Evolutionary conservation across 2,113 vertebrate species (phyloP).

Genomic region (Antechinus stuartii): DNA sequence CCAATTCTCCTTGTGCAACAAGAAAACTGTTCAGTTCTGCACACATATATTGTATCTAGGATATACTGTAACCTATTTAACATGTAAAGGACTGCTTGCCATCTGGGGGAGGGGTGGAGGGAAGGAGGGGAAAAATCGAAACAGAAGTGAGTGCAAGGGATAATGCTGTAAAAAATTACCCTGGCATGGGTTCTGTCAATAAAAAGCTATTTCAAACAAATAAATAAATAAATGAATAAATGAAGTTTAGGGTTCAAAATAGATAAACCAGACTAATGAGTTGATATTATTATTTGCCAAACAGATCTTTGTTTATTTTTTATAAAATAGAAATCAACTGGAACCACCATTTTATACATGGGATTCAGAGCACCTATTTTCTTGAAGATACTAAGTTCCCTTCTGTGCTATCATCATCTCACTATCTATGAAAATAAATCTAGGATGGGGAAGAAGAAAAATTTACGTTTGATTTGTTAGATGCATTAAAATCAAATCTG

Average conservation of each 20-base stretch:
- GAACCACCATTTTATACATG: background rate
- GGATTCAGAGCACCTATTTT: background rate
- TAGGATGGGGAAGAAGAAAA: background rate
- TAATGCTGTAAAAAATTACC: too few relatives aligned
- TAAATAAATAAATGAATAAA: too few relatives aligned
- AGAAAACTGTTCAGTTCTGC: too few relatives aligned
- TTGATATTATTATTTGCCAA: background rate
- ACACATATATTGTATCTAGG: too few relatives aligned
- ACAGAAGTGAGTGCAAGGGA: too few relatives aligned
- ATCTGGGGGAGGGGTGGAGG: too few relatives aligned
- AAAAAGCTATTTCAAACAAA: too few relatives aligned
- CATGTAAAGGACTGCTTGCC: too few relatives aligned
- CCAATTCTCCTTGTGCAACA: too few relatives aligned
- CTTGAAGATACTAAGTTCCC: background rate
- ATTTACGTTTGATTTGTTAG: background rate
- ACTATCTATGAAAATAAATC: background rate
- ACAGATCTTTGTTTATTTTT: background rate
- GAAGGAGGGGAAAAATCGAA: too few relatives aligned
- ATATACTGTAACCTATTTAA: too few relatives aligned
- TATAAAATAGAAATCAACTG: background rate
- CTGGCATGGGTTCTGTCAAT: too few relatives aligned
- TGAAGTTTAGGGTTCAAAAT: constrained; percentile 7
- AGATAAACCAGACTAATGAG: background rate
- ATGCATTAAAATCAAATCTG: background rate
- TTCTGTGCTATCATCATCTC: background rate